Base-by-base conservation (phyloP, 2,797 vertebrate genomes). In the Leucoraja ocellata region DNA sequence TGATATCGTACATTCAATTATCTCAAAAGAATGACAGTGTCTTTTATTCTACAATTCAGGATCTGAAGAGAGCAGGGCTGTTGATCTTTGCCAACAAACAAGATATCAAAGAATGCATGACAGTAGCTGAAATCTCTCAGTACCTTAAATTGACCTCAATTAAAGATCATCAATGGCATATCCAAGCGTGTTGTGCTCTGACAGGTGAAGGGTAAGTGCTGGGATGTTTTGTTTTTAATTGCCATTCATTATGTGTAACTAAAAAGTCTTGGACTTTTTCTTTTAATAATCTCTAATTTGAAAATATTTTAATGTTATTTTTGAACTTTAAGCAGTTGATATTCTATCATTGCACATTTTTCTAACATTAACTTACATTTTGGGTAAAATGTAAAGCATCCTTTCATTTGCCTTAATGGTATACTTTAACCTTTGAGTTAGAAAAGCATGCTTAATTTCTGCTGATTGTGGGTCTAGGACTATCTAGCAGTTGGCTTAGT, bases 91-190 rank as follows among this genome's bases (percentile, higher is more conserved):
- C 98, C 94, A 99, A 99, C 96, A 99, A 99, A 94, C 99, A 99
- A 95, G 99, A 99, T 94, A 98, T 99, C 93, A 99, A 99, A 95
- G 98, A 98, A 94, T 99, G 98, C 95, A 98, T 99, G 99, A 97
- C 97, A 14, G 98, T 99, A 94, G 98, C 99, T 61, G 99, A 99
- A 96, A 99, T 99, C 95, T 99, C 99, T 36, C 98, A 99, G 96
- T 99, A 97, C 96, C 97, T 99, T 94, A 99, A 99, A 94, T 97
- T 99, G 93, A 99, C 99, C 78, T 99, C 98, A 0, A 96, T 99
- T 93, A 99, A 99, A 96, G 98, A 99, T 96, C 98, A 99, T 95
- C 99, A 99, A 95, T 99, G 99, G 99, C 98, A 99, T 95, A 99
- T 99, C 94, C 99, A 99, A 96, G 99, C 99, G 58, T 99, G 99